Conservation (phyloP, 1,140 invertebrate genomes). For the Listronotus oregonensis region DNA sequence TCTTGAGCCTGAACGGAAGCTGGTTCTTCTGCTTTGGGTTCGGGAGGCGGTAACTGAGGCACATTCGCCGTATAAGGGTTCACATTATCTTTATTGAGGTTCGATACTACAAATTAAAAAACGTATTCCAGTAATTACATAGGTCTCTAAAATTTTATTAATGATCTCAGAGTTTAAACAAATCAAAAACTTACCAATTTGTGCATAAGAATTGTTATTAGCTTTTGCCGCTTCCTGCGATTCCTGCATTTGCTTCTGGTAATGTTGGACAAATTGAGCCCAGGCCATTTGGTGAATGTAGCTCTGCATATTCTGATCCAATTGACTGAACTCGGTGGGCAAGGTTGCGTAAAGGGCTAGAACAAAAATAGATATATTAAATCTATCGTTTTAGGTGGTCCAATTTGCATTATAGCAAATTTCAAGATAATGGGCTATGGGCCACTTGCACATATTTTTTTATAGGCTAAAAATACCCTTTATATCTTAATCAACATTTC, state of each 20-base stretch:
- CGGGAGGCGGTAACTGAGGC: conserved; percentile 23
- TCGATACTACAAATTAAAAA: conserved; percentile 42
- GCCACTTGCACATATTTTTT: no score
- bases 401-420: no score
- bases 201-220: conserved; percentile 49
- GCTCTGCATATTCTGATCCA: conserved; percentile 44
- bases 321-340: conserved; percentile 34
- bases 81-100: conserved; percentile 44
- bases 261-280: conserved; percentile 48
- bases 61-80: conserved; percentile 39
- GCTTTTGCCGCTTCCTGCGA: background rate
- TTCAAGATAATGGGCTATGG: no score
- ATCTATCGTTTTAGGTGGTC: no score
- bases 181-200: conserved; percentile 37
- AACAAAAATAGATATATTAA: background rate
- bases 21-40: conserved; percentile 19
- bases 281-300: conserved; percentile 51
- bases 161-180: no score
- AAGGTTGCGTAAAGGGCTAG: conserved; percentile 23
- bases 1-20: background rate
- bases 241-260: conserved; percentile 33
- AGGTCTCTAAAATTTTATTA: no score
- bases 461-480: no score
- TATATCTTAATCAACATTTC: no score
- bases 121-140: no score